phyloP scores from a whole-genome alignment of 2,113 vertebrate genomes.

The Piliocolobus tephrosceles region DNA sequence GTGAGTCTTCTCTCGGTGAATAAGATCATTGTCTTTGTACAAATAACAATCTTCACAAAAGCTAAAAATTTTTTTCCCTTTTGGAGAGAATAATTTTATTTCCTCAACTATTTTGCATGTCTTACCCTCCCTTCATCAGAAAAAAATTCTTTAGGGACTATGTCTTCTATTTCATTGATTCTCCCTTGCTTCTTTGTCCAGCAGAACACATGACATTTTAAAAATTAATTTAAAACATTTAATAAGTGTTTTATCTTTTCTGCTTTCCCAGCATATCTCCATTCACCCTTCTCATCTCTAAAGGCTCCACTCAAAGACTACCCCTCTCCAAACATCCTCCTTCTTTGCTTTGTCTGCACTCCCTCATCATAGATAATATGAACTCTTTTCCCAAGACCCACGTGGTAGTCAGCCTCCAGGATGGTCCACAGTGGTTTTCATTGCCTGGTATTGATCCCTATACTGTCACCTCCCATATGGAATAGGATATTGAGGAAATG shows the following conservation, averaged over 20 bases:
- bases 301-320: background rate
- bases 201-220: background rate
- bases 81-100: conserved; percentile 20
- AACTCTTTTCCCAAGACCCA: background rate
- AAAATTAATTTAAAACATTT: background rate
- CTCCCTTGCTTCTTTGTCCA: background rate
- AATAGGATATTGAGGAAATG: background rate
- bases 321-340: background rate
- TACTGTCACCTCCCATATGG: background rate
- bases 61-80: background rate
- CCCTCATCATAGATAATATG: background rate
- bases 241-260: background rate
- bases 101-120: background rate
- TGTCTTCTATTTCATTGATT: background rate
- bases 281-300: background rate
- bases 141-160: background rate
- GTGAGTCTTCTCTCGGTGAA: background rate
- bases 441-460: background rate
- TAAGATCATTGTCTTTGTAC: background rate
- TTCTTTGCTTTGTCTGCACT: background rate
- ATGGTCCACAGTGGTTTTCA: background rate
- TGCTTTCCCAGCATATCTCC: background rate
- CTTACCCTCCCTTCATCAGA: background rate
- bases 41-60: conserved; percentile 5
- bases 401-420: background rate